phyloP scores from a whole-genome alignment of 2,888 invertebrate species.

The Achlya flavicornis region DNA sequence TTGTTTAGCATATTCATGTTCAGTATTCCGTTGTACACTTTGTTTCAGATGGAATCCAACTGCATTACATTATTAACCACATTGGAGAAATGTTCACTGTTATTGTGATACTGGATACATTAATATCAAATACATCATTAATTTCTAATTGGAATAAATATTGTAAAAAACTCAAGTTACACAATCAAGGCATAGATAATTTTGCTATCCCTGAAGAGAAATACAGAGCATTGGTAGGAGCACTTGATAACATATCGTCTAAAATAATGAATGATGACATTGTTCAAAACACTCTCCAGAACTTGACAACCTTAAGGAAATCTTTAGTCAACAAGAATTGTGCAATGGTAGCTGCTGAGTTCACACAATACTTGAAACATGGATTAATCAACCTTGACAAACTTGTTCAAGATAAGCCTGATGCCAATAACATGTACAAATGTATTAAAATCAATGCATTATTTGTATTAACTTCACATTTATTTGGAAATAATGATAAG shows the following conservation, averaged over 20 bases:
- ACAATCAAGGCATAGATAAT: conserved; percentile 85
- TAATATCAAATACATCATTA: conserved; percentile 72
- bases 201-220: conserved; percentile 85
- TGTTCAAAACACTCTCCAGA: conserved; percentile 84
- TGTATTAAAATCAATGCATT: conserved; percentile 88
- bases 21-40: background rate
- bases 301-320: conserved; percentile 66
- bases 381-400: conserved; percentile 85
- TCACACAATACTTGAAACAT: conserved; percentile 86
- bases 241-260: conserved; percentile 87
- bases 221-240: conserved; percentile 87
- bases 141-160: conserved; percentile 89
- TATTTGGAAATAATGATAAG: conserved; percentile 91
- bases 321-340: conserved; percentile 77
- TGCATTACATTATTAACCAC: conserved; percentile 79
- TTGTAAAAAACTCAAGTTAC: conserved; percentile 88
- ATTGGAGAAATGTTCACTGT: conserved; percentile 87
- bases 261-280: conserved; percentile 88
- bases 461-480: conserved; percentile 86
- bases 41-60: conserved; percentile 69
- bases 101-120: conserved; percentile 86
- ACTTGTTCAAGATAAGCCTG: conserved; percentile 78
- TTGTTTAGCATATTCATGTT: background rate
- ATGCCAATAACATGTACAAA: conserved; percentile 78
- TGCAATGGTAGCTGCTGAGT: conserved; percentile 82